phyloP scores from a whole-genome alignment of 2,797 vertebrate species.

The Pipistrellus kuhlii region DNA sequence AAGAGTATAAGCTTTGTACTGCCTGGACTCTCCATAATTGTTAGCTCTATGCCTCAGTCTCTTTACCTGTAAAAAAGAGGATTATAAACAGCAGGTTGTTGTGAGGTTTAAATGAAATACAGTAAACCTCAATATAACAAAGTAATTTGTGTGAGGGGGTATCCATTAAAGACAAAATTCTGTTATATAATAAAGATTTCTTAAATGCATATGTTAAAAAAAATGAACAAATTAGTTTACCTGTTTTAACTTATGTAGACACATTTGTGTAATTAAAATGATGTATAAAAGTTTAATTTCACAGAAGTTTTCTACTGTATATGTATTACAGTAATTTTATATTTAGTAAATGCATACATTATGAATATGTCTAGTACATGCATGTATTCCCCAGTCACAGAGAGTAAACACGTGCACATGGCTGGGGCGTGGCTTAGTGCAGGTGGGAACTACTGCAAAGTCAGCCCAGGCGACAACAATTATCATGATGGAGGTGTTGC shows the following conservation, averaged over 20 bases:
- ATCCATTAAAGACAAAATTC: not conserved
- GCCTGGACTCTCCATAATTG: not conserved
- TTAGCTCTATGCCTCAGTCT: slow-evolving; percentile 49
- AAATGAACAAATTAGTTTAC: not conserved
- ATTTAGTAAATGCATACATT: not conserved
- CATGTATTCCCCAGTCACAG: not conserved
- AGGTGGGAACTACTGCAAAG: not conserved
- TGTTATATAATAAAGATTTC: not conserved
- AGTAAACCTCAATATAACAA: not conserved
- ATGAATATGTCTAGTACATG: not conserved
- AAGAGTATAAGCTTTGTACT: slow-evolving; percentile 29
- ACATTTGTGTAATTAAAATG: not conserved
- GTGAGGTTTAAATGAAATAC: slow-evolving; percentile 55
- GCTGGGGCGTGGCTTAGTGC: not conserved
- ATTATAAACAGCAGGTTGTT: slow-evolving; percentile 21
- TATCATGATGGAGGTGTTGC: not conserved
- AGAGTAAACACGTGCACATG: not conserved
- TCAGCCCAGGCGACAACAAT: not conserved
- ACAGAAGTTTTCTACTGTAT: not conserved
- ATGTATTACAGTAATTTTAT: not conserved
- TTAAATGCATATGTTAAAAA: not conserved
- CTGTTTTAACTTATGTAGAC: not conserved
- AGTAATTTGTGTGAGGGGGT: not conserved
- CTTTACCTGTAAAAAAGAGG: not conserved
- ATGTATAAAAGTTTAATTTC: not conserved